Conservation (phyloP, 2,113 vertebrate species). For the Bubalus kerabau region DNA sequence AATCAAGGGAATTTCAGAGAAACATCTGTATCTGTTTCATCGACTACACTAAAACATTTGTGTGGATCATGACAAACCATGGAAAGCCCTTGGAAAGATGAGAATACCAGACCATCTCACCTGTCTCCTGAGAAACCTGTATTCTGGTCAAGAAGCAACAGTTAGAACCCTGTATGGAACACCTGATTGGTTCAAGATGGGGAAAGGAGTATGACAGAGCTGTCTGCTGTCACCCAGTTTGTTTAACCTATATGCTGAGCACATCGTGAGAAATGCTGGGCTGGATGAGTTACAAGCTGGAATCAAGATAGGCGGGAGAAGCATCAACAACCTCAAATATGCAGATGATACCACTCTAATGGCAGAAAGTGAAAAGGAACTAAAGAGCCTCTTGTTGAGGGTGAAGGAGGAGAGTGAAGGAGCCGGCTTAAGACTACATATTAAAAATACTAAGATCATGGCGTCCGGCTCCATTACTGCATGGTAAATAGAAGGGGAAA, state of each 20-base stretch:
- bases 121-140: not conserved
- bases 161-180: not conserved
- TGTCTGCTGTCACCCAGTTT: not conserved
- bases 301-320: not conserved
- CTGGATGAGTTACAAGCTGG: not conserved
- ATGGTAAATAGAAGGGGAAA: not conserved
- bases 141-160: not conserved
- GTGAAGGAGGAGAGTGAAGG: not conserved
- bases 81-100: not conserved
- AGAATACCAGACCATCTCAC: not conserved
- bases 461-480: not conserved
- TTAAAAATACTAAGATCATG: not conserved
- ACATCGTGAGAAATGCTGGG: not conserved
- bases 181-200: not conserved
- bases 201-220: not conserved
- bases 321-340: not conserved
- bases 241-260: not conserved
- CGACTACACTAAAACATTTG: not conserved
- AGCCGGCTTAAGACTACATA: not conserved
- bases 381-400: not conserved
- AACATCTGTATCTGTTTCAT: not conserved
- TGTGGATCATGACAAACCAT: not conserved
- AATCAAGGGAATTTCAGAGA: not conserved
- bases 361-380: not conserved
- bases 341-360: not conserved